Base-by-base conservation (phyloP, 1,140 invertebrate genomes). In the Drosophila varians region DNA sequence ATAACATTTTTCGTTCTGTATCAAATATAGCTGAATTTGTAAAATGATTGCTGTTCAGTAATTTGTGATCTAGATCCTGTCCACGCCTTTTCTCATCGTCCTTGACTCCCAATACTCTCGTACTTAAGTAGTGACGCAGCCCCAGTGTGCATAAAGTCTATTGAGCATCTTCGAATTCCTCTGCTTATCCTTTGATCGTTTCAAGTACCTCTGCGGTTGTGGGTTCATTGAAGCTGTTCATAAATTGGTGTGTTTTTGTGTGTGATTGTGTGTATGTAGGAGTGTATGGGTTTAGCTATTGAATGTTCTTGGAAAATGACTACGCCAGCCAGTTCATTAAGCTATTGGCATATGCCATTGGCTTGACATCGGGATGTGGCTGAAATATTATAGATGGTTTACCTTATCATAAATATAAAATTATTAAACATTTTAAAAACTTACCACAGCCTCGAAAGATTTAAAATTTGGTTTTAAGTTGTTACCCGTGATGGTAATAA, bases 361-460 rank as follows among this genome's bases (percentile, higher is more conserved):
- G 97, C 92, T 96, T 98, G 38, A 99, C 96, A 91, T 98, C 95
- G n/a, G 98, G 98, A 94, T 99, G 98, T 84, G 97, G 96, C 96
- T 98, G 92, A 75, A 96, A 90, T 89, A 42, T 7, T 2, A 9
- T 18, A 14, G 5, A 3, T 18, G 4, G 38, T 8, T 42, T 42
- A 8, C 6, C 3, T 19, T 19, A 0, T 19, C 11, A 9, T 4
- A 42, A 42, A 4, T 19, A 19, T 8, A 3, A 16, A 0, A 16
- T 19, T 42, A 1, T 8, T 0, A n/a, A 49, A 79, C 90, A 80
- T n/a, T n/a, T n/a, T n/a, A n/a, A n/a, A n/a, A n/a, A n/a, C n/a
- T n/a, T 77, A 91, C 90, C 89, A 99, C 98, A 89, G 97, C 97
- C 91, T 96, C 95, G 91, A 98, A 99, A 11, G 96, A 95, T 46